Percentiles rank a stretch among this genome's conserved stretches.
Evolutionary conservation across 2,113 vertebrate genomes (phyloP).

Genomic region (Psittacus erithacus): DNA sequence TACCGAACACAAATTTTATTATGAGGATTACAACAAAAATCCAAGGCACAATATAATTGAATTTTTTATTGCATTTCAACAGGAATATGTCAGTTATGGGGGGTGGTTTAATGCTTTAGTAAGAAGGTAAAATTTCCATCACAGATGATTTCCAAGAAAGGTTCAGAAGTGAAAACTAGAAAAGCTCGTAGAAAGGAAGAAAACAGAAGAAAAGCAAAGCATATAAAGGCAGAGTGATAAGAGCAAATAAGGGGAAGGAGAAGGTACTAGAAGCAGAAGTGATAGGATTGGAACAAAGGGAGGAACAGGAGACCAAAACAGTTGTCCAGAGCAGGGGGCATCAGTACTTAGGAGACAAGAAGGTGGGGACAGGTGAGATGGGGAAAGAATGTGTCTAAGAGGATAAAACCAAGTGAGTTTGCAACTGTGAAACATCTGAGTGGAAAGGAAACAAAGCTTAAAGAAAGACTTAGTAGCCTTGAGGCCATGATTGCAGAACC

Average conservation of each 20-base stretch:
- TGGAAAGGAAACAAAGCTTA: neutral
- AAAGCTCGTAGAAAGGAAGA: neutral
- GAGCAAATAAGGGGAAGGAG: neutral
- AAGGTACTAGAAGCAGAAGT: neutral
- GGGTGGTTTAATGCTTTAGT: constrained; percentile 1
- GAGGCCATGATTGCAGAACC: rapidly evolving
- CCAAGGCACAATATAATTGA: constrained; percentile 50
- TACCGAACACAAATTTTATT: constrained; percentile 68
- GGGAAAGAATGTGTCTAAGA: neutral
- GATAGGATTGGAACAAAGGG: neutral
- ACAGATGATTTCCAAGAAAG: neutral
- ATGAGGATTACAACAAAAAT: constrained; percentile 61
- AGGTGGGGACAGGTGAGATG: neutral
- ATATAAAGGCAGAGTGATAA: neutral
- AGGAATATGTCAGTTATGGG: neutral
- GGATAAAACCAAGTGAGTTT: neutral
- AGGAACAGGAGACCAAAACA: neutral
- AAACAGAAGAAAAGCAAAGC: neutral
- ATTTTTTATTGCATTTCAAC: constrained; percentile 69
- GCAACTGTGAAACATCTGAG: neutral
- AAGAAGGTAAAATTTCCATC: constrained; percentile 26
- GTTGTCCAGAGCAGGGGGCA: neutral
- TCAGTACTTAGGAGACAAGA: neutral
- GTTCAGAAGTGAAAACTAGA: constrained; percentile 9
- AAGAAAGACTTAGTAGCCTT: neutral